Conservation (phyloP, 2,797 vertebrate species). For the Peromyscus melanophrys region DNA sequence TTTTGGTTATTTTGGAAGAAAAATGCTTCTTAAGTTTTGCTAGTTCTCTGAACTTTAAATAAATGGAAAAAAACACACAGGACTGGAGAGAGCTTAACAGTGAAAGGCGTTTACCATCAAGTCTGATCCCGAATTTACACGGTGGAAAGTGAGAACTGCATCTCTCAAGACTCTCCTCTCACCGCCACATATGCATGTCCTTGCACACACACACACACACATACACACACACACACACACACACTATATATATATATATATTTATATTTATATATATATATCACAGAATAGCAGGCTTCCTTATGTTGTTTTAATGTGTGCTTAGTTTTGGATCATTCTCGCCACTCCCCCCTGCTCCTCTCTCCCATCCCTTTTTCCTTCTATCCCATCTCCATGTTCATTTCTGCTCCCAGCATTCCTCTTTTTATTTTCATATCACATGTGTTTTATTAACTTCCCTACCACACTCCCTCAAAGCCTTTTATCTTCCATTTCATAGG, state of each 20-base stretch:
- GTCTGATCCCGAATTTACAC: not conserved
- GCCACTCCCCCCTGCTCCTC: too few relatives aligned
- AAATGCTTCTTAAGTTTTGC: slow-evolving; percentile 54
- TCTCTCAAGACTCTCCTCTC: not conserved
- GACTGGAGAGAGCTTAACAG: not conserved
- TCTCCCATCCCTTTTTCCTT: too few relatives aligned
- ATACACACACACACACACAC: not conserved
- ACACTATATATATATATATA: too few relatives aligned
- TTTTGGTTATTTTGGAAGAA: slow-evolving; percentile 61
- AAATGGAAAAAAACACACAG: not conserved
- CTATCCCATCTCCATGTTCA: not conserved
- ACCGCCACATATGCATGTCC: not conserved
- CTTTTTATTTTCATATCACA: not conserved
- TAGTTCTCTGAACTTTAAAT: slow-evolving; percentile 39
- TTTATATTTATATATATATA: too few relatives aligned
- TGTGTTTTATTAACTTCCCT: not conserved
- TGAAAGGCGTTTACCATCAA: not conserved
- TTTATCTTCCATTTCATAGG: not conserved
- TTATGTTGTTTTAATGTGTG: not conserved
- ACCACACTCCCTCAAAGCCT: not conserved
- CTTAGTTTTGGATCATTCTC: not conserved
- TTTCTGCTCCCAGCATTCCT: not conserved
- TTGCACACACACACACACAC: not conserved
- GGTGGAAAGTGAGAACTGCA: not conserved
- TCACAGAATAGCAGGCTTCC: not conserved